Percentiles rank a stretch among this genome's conserved stretches.
phyloP scores from a whole-genome alignment of 2,113 vertebrate genomes.

The Lampris incognitus region DNA sequence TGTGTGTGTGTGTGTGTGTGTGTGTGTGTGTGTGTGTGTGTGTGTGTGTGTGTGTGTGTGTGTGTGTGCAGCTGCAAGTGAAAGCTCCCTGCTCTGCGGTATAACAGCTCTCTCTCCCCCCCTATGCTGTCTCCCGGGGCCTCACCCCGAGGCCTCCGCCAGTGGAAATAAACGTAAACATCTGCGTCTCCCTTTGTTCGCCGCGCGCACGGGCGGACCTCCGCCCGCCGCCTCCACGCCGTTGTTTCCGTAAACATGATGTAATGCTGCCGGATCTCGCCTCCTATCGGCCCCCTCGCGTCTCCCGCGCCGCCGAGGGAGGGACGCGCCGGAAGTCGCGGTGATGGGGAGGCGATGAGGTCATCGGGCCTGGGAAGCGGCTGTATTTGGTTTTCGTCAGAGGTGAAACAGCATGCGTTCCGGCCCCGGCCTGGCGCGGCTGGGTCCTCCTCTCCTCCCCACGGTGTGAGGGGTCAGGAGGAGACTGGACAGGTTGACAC shows the following conservation, averaged over 20 bases:
- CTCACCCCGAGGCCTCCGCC: conserved; percentile 64
- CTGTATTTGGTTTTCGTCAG: no score
- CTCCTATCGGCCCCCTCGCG: conserved; percentile 37
- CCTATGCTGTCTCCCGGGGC: conserved; percentile 68
- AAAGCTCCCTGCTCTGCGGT: conserved; percentile 55
- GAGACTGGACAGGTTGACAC: no score
- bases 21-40: conserved; percentile 49
- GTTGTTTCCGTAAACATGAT: conserved; percentile 72
- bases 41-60: conserved; percentile 29
- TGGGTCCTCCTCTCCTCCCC: no score
- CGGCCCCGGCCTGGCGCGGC: no score
- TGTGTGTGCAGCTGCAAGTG: conserved; percentile 62
- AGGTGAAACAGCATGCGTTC: no score
- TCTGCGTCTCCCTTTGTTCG: conserved; percentile 75
- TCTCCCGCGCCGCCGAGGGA: no score
- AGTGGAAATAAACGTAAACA: conserved; percentile 78
- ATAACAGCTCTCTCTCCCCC: conserved; percentile 57
- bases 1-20: conserved; percentile 44
- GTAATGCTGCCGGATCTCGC: conserved; percentile 63
- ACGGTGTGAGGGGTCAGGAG: no score
- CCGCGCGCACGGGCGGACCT: conserved; percentile 57
- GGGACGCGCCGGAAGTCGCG: no score
- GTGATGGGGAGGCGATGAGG: no score
- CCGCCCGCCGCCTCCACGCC: conserved; percentile 52
- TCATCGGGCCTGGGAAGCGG: no score